Percentiles rank a stretch among this genome's conserved stretches.
phyloP scores from a whole-genome alignment of 2,113 vertebrate genomes.

The Tamias sibiricus region DNA sequence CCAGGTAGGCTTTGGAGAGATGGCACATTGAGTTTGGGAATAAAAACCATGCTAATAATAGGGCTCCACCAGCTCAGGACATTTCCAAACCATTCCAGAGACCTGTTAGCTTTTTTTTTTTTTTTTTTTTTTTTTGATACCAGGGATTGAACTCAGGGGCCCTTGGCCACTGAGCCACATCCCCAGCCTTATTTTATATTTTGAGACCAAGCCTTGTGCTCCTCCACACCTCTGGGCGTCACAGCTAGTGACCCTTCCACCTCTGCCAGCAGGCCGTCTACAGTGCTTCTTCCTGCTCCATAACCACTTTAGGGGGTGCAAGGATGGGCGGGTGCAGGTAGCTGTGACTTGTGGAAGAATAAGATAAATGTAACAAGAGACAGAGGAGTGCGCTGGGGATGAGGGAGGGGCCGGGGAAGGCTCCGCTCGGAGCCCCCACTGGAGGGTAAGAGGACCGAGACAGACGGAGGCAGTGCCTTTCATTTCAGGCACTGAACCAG shows the following conservation, averaged over 20 bases:
- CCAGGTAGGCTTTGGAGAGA: not conserved
- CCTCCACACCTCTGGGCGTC: not conserved
- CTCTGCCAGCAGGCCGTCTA: not conserved
- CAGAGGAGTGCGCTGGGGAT: not conserved
- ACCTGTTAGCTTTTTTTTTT: not conserved
- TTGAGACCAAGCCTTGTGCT: not conserved
- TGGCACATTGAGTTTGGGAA: not conserved
- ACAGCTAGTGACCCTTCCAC: not conserved
- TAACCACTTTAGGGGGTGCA: not conserved
- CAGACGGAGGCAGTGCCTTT: not conserved
- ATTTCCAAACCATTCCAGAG: not conserved
- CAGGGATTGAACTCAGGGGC: no score
- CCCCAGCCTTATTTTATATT: no score
- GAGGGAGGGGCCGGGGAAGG: not conserved
- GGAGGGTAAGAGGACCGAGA: not conserved
- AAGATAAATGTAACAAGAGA: conserved; percentile 51
- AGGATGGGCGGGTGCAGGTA: not conserved
- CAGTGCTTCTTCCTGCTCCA: conserved; percentile 17
- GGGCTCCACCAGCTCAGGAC: not conserved
- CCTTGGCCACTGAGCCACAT: no score
- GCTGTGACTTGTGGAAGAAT: conserved; percentile 50
- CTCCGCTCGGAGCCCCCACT: conserved; percentile 21
- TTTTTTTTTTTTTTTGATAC: no score
- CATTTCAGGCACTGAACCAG: not conserved
- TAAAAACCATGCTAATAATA: not conserved